Evolutionary conservation across 64 coral and sea anemone species (phyloP).

Genomic region (Stichodactyla mertensii): DNA sequence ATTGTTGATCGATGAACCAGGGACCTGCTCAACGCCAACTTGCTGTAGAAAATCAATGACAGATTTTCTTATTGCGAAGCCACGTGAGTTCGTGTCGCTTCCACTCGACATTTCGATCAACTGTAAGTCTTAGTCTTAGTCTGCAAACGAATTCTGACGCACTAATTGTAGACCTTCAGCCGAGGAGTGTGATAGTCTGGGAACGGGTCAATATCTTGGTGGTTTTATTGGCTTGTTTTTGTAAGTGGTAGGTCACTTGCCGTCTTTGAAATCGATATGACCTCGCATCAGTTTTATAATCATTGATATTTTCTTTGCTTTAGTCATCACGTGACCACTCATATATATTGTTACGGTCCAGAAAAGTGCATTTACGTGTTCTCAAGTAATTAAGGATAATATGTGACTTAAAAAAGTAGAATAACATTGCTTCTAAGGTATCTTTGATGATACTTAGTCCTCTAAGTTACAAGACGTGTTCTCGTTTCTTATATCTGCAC

Average conservation of each 20-base stretch:
- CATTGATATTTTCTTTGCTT: too few relatives aligned
- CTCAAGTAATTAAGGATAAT: too few relatives aligned
- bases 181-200: neutral
- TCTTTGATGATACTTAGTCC: too few relatives aligned
- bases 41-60: neutral
- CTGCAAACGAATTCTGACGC: neutral
- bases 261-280: neutral
- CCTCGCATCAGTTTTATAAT: neutral
- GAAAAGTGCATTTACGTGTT: too few relatives aligned
- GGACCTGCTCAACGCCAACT: neutral
- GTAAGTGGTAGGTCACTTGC: neutral
- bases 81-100: neutral
- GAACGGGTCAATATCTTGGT: neutral
- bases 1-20: neutral
- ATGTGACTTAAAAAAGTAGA: too few relatives aligned
- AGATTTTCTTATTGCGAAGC: neutral
- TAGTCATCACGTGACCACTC: too few relatives aligned
- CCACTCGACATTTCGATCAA: neutral
- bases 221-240: neutral
- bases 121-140: neutral
- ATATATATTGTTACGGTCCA: too few relatives aligned
- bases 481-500: too few relatives aligned
- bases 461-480: too few relatives aligned
- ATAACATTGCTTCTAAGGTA: too few relatives aligned
- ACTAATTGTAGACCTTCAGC: neutral